Conservation (phyloP, 2,113 vertebrate genomes). For the Lagopus leucura region DNA sequence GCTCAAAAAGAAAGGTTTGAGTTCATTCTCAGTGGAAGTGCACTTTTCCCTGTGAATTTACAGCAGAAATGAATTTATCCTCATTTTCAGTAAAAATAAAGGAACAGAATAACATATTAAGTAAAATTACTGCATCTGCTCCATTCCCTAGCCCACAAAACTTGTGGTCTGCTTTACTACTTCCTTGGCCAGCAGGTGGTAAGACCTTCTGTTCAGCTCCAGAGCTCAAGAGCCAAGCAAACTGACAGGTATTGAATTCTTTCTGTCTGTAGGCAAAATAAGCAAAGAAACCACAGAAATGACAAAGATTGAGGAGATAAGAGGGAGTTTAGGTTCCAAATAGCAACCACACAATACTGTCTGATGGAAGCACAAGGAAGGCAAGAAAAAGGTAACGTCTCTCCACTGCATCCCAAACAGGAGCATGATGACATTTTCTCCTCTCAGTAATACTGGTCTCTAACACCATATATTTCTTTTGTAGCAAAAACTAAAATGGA, state of each 20-base stretch:
- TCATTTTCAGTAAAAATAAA: neutral
- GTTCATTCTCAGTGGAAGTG: neutral
- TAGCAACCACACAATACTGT: neutral
- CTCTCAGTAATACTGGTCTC: neutral
- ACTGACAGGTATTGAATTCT: neutral
- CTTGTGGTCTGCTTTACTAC: conserved; percentile 4
- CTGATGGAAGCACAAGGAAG: neutral
- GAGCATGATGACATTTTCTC: neutral
- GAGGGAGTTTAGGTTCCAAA: neutral
- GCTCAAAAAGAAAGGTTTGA: neutral
- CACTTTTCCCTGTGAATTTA: neutral
- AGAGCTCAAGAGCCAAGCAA: neutral
- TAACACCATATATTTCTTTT: rapidly evolving
- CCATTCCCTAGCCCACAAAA: conserved; percentile 30
- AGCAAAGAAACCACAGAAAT: neutral
- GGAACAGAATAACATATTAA: conserved; percentile 14
- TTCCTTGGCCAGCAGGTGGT: conserved; percentile 63
- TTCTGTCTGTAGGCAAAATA: neutral
- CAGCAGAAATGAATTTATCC: neutral
- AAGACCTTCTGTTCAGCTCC: conserved; percentile 53
- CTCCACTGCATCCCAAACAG: rapidly evolving
- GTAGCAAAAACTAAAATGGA: neutral
- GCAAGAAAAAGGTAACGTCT: neutral
- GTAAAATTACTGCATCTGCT: conserved; percentile 54
- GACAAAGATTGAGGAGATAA: neutral